Evolutionary conservation across 2,113 vertebrate species (phyloP).

Genomic region (Phrynosoma platyrhinos): DNA sequence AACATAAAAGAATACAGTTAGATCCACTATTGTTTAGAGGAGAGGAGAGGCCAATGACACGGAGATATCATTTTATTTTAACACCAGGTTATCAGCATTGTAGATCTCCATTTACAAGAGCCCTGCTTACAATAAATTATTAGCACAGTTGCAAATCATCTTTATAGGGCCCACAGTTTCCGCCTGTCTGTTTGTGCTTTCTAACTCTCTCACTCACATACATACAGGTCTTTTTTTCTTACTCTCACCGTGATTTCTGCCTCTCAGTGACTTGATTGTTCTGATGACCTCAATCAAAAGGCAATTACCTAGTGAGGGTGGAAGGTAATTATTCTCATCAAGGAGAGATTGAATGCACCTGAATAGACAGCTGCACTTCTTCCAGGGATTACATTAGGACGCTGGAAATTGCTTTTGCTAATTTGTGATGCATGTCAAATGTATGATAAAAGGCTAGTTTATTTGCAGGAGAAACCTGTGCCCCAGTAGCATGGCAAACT

Average conservation of each 20-base stretch:
- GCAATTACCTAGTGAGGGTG: constrained; percentile 89
- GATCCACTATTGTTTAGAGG: constrained; percentile 10
- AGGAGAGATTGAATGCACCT: constrained; percentile 86
- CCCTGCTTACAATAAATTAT: constrained; percentile 45
- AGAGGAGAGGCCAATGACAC: no score
- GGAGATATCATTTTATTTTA: constrained; percentile 36
- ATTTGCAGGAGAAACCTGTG: constrained; percentile 61
- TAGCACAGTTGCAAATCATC: constrained; percentile 48
- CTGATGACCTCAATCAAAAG: constrained; percentile 98
- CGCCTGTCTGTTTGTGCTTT: constrained; percentile 56
- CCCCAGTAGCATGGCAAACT: constrained; percentile 14
- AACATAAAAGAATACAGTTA: constrained; percentile 27
- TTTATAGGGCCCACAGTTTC: constrained; percentile 57
- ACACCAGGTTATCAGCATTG: constrained; percentile 56
- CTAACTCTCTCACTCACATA: not conserved
- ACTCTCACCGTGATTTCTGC: constrained; percentile 78
- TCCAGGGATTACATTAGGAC: constrained; percentile 81
- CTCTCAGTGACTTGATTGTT: constrained; percentile 89
- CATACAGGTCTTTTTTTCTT: constrained; percentile 39
- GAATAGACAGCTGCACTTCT: constrained; percentile 85
- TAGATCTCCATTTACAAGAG: constrained; percentile 58
- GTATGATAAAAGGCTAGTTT: constrained; percentile 72
- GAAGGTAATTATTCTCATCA: constrained; percentile 91
- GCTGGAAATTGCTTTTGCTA: constrained; percentile 75
- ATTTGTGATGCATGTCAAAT: constrained; percentile 74